Evolutionary conservation across 2,113 vertebrate genomes (phyloP).

Genomic region (Nestor notabilis): DNA sequence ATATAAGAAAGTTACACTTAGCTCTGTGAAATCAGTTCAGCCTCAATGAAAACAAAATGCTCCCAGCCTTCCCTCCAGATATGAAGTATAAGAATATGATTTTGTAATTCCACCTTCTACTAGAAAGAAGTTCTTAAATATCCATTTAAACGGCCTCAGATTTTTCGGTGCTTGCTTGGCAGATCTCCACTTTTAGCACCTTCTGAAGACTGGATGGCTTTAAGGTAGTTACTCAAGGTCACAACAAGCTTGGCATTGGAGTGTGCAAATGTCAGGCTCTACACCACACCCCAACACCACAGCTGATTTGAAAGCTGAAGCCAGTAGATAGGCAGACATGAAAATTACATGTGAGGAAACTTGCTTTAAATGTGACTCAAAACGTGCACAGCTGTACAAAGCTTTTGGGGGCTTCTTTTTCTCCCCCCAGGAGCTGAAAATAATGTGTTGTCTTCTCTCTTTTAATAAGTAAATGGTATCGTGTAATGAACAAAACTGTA

Average conservation of each 20-base stretch:
- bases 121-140: background rate
- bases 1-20: background rate
- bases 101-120: background rate
- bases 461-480: background rate
- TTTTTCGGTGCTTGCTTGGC: background rate
- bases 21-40: background rate
- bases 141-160: background rate
- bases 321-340: rapidly evolving
- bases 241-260: background rate
- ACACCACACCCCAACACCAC: background rate
- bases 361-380: background rate
- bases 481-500: background rate
- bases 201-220: background rate
- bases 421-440: background rate
- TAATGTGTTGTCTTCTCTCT: background rate
- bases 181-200: background rate
- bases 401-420: background rate
- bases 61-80: background rate
- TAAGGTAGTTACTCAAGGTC: background rate
- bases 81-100: background rate
- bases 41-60: background rate
- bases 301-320: background rate
- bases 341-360: background rate
- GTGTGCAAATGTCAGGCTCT: background rate
- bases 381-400: background rate